These are phyloP conservation scores for Anolis carolinensis DNA, from an alignment of 2,113 vertebrate species.

Conservation along the genomic window DNA sequence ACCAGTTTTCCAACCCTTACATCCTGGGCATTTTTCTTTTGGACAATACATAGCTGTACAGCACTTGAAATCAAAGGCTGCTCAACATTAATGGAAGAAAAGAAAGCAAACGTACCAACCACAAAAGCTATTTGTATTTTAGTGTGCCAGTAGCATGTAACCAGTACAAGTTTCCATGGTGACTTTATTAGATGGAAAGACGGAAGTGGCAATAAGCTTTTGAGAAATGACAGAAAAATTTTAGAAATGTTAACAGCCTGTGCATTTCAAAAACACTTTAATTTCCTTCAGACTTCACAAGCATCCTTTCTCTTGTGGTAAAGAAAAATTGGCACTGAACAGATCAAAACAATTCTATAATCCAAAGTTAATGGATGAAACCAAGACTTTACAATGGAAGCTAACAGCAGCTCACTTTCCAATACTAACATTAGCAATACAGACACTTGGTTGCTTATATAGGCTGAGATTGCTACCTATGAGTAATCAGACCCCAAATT, in stretches of 20 bases:
- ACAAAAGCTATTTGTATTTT: neutral
- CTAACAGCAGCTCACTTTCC: neutral
- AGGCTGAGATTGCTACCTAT: neutral
- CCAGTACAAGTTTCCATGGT: neutral
- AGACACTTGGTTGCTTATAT: constrained; percentile 22
- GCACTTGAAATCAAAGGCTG: neutral
- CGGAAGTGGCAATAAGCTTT: constrained; percentile 10
- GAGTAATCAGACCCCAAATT: constrained; percentile 29
- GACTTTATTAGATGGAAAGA: constrained; percentile 20
- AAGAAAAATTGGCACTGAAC: neutral
- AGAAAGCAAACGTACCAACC: neutral
- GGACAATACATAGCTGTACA: neutral
- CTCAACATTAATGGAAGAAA: constrained; percentile 9
- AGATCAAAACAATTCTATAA: constrained; percentile 36
- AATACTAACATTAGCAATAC: neutral
- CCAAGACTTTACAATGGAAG: constrained; percentile 1
- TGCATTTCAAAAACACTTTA: constrained; percentile 21
- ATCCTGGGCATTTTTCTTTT: neutral
- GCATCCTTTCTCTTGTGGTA: neutral
- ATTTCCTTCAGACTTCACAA: constrained; percentile 17
- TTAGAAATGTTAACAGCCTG: neutral
- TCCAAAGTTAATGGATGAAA: constrained; percentile 20
- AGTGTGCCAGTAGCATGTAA: neutral
- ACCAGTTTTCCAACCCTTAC: neutral
- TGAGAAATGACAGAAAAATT: constrained; percentile 7